Evolutionary conservation across 2,888 invertebrate genomes (phyloP), one percentile per base, ranked within the genome.

Genomic region (Cremastobaeus sp.): DNA sequence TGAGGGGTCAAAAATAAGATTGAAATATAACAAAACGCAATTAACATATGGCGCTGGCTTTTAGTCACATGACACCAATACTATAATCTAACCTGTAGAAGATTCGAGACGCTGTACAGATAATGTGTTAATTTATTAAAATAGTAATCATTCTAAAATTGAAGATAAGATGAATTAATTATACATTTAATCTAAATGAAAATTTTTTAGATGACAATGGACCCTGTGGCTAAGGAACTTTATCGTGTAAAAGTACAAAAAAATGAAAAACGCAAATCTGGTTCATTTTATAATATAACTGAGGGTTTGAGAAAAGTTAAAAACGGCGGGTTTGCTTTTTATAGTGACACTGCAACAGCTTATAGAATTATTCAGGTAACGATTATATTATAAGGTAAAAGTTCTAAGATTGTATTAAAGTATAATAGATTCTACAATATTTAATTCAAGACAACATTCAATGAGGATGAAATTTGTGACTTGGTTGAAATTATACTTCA

Each of bases 251-350:
- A 92, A 86, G 89, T 93, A 18, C 74, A 73, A 0, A 57, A 76
- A 1, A 75, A 74, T 34, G 77, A 76, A 21, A 81, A 78, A 55
- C 64, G 81, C 18, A 80, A 78, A 28, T 74, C 55, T 32, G 52
- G 65, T 5, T 75, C 80, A 0, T 84, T 77, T 85, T 89, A 89
- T 55, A 82, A 88, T n/a, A 89, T 91, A 0, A 89, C 64, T 8
- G 82, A 89, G 41, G 93, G 93, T 8, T 88, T 93, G 82, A 84
- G 86, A 0, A 83, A 89, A 74, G 91, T 93, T 0, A 90, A 90
- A 82, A 85, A 87, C 28, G 93, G 93, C 1, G 92, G 91, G 0
- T 93, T 91, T 81, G 94, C 93, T 0, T 93, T 92, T 84, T 92
- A 93, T 79, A 90, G 92, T 6, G 93, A 93, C 84, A 90, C 90